These are phyloP conservation scores for Poeciliopsis infans DNA, from an alignment of 2,797 vertebrate species.

Conservation along the genomic window DNA sequence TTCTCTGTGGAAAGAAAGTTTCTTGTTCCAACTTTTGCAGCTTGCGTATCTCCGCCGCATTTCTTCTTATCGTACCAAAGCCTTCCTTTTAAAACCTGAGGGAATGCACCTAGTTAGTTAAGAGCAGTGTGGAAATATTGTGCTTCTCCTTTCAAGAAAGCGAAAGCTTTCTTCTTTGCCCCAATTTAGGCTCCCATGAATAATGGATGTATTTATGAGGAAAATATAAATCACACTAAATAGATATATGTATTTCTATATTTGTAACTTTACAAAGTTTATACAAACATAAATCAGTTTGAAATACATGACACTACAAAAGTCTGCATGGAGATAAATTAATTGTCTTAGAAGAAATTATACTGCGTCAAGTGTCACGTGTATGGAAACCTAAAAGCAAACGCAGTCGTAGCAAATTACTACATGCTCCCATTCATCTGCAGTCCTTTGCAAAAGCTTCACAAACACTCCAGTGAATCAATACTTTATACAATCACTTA, in stretches of 20 bases:
- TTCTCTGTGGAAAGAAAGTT: constrained; percentile 62
- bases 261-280: constrained; percentile 1
- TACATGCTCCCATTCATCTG: background rate
- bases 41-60: constrained; percentile 33
- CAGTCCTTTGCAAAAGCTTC: background rate
- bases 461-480: background rate
- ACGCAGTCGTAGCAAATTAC: background rate
- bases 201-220: constrained; percentile 62
- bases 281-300: background rate
- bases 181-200: constrained; percentile 69
- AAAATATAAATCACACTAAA: constrained; percentile 29
- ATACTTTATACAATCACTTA: background rate
- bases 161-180: constrained; percentile 47
- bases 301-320: background rate
- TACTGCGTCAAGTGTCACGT: background rate
- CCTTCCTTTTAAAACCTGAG: constrained; percentile 56
- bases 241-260: constrained; percentile 14
- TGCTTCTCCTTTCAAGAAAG: constrained; percentile 59
- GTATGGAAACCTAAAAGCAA: background rate
- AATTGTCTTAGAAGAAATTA: background rate
- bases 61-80: constrained; percentile 59
- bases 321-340: background rate
- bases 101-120: constrained; percentile 72
- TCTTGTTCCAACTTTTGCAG: constrained; percentile 59
- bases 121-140: constrained; percentile 58